Base-by-base conservation (phyloP, 2,797 vertebrate genomes). In the Cyprinella venusta region DNA sequence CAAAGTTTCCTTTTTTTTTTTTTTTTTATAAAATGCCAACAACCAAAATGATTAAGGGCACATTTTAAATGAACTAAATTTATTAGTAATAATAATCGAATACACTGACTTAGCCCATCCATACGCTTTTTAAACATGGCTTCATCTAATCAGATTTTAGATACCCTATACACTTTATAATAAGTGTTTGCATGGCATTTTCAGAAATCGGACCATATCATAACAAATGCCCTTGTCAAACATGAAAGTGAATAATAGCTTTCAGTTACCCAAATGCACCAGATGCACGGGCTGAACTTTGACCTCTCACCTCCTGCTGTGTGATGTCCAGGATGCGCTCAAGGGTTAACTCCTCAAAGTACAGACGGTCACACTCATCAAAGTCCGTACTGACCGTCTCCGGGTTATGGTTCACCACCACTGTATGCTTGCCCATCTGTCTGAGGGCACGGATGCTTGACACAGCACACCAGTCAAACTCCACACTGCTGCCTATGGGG, bases 331-430 rank as follows among this genome's bases (percentile, higher is more conserved):
- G 90, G 89, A 98, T 96, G 86, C 97, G 96, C 89, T 99, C 97
- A 87, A 98, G 91, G 16, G 97, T 98, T 89, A 99, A 88, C 90
- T 99, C 97, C 91, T 99, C 97, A 86, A 99, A 98, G 91, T 99
- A 98, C 75, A 99, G 95, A 80, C 96, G 97, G 94, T 98, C 97
- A 76, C 97, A 98, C 92, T 99, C 97, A 85, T 99, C 97, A 87
- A 98, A 99, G 91, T 99, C 97, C 0, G 97, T 98, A 95, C 97
- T 99, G 92, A 98, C 97, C 0, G 97, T 99, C 94, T 99, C 97
- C 0, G 97, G 97, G 92, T 98, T 99, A 93, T 98, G 98, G 92
- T 99, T 99, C 87, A 98, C 95, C 3, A 98, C 97, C 26, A 98
- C 96, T 0, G 97, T 97, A 93, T 92, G 96, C 92, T 92, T 96